Evolutionary conservation across 2,888 invertebrate genomes (phyloP).

Genomic region (Cenopis cana): DNA sequence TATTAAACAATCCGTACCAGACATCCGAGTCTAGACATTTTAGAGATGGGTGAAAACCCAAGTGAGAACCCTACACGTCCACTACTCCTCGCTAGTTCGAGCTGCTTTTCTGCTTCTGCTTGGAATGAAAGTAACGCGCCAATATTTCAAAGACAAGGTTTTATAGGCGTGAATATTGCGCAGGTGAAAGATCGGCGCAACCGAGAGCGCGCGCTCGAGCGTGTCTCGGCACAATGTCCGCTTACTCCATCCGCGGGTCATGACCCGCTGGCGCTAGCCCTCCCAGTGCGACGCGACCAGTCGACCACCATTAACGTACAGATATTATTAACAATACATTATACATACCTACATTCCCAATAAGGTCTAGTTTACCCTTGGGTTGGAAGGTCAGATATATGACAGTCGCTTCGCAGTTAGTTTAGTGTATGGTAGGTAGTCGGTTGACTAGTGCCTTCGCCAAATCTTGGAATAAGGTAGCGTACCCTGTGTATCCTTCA

Average conservation of each 20-base stretch:
- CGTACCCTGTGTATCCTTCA: too few relatives aligned
- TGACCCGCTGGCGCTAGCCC: conserved; percentile 30
- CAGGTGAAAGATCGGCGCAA: conserved; percentile 84
- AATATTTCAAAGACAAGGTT: conserved; percentile 82
- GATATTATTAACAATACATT: neutral
- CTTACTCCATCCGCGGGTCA: conserved; percentile 73
- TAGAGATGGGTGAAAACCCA: conserved; percentile 77
- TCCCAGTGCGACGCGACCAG: neutral
- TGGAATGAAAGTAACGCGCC: conserved; percentile 82
- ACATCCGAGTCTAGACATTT: conserved; percentile 72
- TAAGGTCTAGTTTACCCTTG: too few relatives aligned
- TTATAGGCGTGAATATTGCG: conserved; percentile 84
- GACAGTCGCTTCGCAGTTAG: too few relatives aligned
- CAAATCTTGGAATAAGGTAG: too few relatives aligned
- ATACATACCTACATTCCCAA: too few relatives aligned
- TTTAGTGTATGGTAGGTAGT: too few relatives aligned
- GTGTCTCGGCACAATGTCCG: conserved; percentile 81
- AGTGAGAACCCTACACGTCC: conserved; percentile 55
- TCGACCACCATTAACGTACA: too few relatives aligned
- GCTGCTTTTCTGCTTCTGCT: conserved; percentile 77
- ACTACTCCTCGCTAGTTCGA: conserved; percentile 63
- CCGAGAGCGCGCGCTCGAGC: conserved; percentile 78
- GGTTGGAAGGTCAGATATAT: too few relatives aligned
- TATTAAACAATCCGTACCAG: conserved; percentile 65
- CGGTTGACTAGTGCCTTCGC: too few relatives aligned